Evolutionary conservation across 2,797 vertebrate species (phyloP), one percentile per base, ranked within the genome.

Genomic region (Platalea minor): DNA sequence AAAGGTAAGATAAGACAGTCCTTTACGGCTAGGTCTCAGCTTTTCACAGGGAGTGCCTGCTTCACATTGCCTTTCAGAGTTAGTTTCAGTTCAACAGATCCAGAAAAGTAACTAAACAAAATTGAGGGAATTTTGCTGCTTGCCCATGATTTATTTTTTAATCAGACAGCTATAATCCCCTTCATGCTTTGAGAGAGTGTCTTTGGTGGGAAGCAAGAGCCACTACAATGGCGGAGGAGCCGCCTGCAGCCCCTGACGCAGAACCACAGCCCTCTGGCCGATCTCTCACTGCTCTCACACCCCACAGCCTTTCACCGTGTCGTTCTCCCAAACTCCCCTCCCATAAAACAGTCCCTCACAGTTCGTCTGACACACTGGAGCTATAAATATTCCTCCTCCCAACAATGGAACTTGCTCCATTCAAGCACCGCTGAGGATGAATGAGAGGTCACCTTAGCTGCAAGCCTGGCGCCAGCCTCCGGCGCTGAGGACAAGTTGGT

Each of bases 181-280:
- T 53, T 84, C 29, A 43, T 11, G 33, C 7, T 7, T 70, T 73
- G n/a, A 73, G 8, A 43, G 23, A 59, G 20, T 45, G 13, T 45
- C 50, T 83, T 83, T 48, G 43, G 33, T 61, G 29, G 17, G 46
- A 73, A 70, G 9, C 43, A 10, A 33, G 56, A 45, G 19, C 28
- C 11, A 4, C 59, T 61, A 63, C 2, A 3, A 29, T 20, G 29
- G 48, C 1, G 3, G 20, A 56, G 43, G 39, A 48, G 59, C 5
- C 3, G 3, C 24, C 37, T 33, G 50, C 77, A 70, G 33, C 57
- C 53, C 51, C 26, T 41, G 29, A 46, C 0, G 1, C 57, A 53
- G 59, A 68, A 31, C 2, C 0, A 25, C 26, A 48, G 28, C 28
- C 31, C 67, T 46, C 10, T 2, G 0, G 31, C 33, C 0, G 0